Evolutionary conservation across 2,113 vertebrate species (phyloP), one percentile per base, ranked within the genome.

Genomic region (Illadopsis cleaveri): DNA sequence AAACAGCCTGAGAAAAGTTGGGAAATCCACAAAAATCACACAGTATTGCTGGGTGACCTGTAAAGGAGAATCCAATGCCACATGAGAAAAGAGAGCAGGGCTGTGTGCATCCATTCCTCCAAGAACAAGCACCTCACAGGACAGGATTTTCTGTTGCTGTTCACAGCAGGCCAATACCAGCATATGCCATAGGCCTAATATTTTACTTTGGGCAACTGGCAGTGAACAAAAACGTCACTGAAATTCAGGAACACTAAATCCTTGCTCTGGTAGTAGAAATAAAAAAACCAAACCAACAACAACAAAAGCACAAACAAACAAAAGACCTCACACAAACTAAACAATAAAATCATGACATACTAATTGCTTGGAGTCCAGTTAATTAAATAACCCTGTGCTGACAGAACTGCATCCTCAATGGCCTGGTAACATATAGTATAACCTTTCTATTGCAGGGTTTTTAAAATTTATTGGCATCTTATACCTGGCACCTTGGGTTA

Each of bases 191-290:
- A 64, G n/a, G 37, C 51, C 31, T 56, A 75, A 2, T 68, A 75
- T 83, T n/a, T 76, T 42, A 78, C 76, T 78, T 53, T 75, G 40
- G 45, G 27, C 27, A 86, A 77, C 12, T 21, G 47, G 33, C 64
- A 86, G 33, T 20, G 25, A 73, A 72, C 1, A 5, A 75, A 93
- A 89, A 48, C 0, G 6, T 71, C 79, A 88, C 40, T 70, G 86
- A 88, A 92, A 75, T 93, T 89, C 56, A 90, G 69, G 68, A 90
- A 60, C 12, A n/a, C 18, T 71, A 94, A 83, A 82, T 81, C 53
- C 10, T 68, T 88, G 68, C 31, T 81, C 38, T 77, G 40, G 22
- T 64, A 47, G 38, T 16, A 92, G 75, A 75, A 95, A 75, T 91
- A 77, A 68, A n/a, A 78, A 85, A 31, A 19, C 22, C 20, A 9